Conservation (phyloP, 2,888 invertebrate species). For the Danaus chrysippus region DNA sequence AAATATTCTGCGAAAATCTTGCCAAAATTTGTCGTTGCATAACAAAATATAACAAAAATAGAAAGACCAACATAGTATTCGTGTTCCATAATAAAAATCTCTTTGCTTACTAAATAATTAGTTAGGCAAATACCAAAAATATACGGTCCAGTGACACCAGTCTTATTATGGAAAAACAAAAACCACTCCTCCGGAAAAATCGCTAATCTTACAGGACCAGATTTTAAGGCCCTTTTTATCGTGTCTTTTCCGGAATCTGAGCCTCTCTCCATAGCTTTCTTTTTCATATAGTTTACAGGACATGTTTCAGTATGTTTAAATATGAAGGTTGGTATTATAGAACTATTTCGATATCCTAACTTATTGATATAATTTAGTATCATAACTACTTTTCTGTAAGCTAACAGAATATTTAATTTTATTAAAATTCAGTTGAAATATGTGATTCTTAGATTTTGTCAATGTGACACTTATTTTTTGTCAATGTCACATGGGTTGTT, state of each 20-base stretch:
- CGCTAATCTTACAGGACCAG: constrained; percentile 78
- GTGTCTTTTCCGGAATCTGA: not conserved
- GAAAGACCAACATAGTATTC: constrained; percentile 90
- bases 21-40: constrained; percentile 83
- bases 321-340: constrained; percentile 14
- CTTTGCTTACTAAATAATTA: constrained; percentile 94
- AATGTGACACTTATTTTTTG: too few species aligned
- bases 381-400: constrained; percentile 8
- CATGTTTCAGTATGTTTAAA: constrained; percentile 29
- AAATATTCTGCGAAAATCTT: constrained; percentile 77
- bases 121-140: constrained; percentile 86
- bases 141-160: constrained; percentile 93
- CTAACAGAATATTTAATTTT: not conserved
- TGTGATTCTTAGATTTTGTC: not conserved
- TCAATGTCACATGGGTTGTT: too few species aligned
- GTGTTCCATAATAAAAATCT: constrained; percentile 95
- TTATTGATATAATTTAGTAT: constrained; percentile 13
- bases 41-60: constrained; percentile 79
- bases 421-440: not conserved
- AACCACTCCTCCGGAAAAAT: constrained; percentile 81
- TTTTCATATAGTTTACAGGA: constrained; percentile 17
- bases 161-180: constrained; percentile 92
- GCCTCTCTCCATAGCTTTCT: not conserved
- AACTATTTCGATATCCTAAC: constrained; percentile 11
- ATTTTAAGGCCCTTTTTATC: constrained; percentile 41